Percentiles rank a stretch among this genome's conserved stretches.
These are phyloP conservation scores for Allacma fusca DNA, from an alignment of 2,888 invertebrate species.

Conservation along the genomic window DNA sequence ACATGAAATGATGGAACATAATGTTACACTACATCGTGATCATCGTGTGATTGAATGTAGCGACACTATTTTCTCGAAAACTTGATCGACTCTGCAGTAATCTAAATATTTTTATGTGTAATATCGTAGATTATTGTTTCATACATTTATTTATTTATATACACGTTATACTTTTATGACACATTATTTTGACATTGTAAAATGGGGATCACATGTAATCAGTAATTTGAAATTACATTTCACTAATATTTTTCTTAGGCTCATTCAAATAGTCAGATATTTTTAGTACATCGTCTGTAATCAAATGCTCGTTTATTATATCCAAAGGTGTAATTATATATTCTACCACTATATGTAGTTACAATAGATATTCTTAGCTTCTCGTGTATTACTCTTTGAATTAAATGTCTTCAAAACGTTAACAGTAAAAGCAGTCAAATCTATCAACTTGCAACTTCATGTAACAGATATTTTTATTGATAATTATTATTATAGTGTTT, in stretches of 20 bases:
- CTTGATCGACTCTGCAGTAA: not conserved
- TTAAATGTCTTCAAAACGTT: not conserved
- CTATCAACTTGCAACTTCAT: not conserved
- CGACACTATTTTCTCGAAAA: not conserved
- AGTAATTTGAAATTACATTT: slow-evolving; percentile 11
- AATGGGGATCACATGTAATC: not conserved
- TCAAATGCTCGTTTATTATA: not conserved
- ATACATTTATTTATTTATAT: not conserved
- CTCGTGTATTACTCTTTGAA: too few species aligned
- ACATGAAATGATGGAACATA: not conserved
- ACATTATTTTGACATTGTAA: slow-evolving; percentile 26
- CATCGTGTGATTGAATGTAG: not conserved
- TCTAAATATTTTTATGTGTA: too few species aligned
- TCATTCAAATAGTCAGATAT: not conserved
- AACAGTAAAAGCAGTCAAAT: slow-evolving; percentile 3
- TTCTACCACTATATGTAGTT: too few species aligned
- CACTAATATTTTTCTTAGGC: slow-evolving; percentile 10
- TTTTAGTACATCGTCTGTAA: not conserved
- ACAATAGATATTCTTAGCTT: too few species aligned
- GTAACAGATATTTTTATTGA: not conserved
- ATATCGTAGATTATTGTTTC: too few species aligned
- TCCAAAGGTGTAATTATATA: not conserved
- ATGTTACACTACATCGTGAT: not conserved
- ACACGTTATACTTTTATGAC: slow-evolving; percentile 18
- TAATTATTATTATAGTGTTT: not conserved